Conservation (phyloP, 1,140 invertebrate species). For the Arctopsyche grandis region DNA sequence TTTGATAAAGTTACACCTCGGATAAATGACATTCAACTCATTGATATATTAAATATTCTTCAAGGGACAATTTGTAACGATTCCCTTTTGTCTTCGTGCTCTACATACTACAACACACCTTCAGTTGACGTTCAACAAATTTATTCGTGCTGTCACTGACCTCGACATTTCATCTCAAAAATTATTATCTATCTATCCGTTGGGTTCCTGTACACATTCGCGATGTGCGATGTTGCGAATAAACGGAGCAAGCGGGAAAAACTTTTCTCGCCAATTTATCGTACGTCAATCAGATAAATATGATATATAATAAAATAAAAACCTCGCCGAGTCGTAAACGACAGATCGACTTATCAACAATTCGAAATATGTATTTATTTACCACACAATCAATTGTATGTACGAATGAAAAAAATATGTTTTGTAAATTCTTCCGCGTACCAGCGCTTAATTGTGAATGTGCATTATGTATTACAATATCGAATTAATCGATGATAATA, state of each 20-base stretch:
- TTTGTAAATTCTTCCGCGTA: too few species aligned
- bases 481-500: too few species aligned
- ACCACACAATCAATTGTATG: neutral
- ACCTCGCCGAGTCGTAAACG: neutral
- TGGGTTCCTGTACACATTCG: neutral
- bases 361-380: constrained; percentile 3
- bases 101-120: too few species aligned
- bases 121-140: neutral
- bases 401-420: too few species aligned
- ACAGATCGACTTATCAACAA: neutral
- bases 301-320: neutral
- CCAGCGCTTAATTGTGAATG: too few species aligned
- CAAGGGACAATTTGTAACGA: too few species aligned
- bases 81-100: too few species aligned
- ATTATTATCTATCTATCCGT: neutral
- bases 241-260: neutral
- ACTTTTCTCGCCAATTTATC: constrained; percentile 4
- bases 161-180: constrained; percentile 19
- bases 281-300: constrained; percentile 9
- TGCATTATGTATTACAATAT: too few species aligned
- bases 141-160: constrained; percentile 21
- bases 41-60: too few species aligned
- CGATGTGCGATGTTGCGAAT: neutral
- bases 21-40: too few species aligned
- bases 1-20: too few species aligned